Evolutionary conservation across 2,797 vertebrate species (phyloP).

Genomic region (Gobionotothen gibberifrons): DNA sequence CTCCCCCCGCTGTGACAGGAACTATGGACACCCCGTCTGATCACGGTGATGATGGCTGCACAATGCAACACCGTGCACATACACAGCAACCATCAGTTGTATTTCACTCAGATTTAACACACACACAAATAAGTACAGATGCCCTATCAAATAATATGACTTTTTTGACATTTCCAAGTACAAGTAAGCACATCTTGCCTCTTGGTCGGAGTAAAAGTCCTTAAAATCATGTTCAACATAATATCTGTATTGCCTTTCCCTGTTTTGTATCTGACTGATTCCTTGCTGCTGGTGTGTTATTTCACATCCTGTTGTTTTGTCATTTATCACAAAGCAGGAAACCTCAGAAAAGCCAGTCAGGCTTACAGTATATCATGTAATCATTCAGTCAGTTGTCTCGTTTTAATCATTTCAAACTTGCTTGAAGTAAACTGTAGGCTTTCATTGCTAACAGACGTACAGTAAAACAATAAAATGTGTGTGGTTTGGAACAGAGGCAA

Average conservation of each 20-base stretch:
- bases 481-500: not conserved
- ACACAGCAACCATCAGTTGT: not conserved
- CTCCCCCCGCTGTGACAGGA: constrained; percentile 90
- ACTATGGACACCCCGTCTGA: constrained; percentile 88
- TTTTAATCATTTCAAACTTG: not conserved
- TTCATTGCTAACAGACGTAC: not conserved
- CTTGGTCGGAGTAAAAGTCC: not conserved
- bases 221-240: not conserved
- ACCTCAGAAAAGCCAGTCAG: constrained; percentile 14
- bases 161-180: not conserved
- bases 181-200: not conserved
- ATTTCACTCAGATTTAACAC: not conserved
- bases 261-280: not conserved
- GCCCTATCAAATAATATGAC: not conserved
- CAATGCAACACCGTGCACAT: not conserved
- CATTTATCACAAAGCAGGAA: constrained; percentile 23
- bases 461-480: no score
- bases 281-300: not conserved
- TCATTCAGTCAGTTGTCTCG: not conserved
- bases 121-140: not conserved
- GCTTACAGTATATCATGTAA: not conserved
- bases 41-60: not conserved
- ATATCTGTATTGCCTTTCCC: not conserved
- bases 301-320: constrained; percentile 24
- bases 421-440: not conserved